These are phyloP conservation scores for Acromyrmex echinatior DNA, from an alignment of 1,140 invertebrate species.

Conservation along the genomic window DNA sequence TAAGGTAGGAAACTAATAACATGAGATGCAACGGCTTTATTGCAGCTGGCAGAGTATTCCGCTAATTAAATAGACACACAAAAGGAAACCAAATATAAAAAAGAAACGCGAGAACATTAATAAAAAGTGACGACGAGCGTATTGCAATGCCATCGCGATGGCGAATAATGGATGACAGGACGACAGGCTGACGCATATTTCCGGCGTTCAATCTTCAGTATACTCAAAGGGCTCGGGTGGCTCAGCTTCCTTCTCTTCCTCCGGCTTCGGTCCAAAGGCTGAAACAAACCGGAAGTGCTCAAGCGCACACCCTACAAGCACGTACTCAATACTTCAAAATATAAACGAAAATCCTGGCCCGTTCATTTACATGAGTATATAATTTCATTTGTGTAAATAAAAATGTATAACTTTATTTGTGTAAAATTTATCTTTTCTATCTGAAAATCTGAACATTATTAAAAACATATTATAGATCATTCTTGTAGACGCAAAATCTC, in stretches of 20 bases:
- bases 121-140: not conserved
- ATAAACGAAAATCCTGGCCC: not conserved
- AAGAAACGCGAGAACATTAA: constrained; percentile 13
- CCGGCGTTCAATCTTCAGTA: constrained; percentile 91
- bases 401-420: too few relatives aligned
- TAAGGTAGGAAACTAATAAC: constrained; percentile 38
- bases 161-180: not conserved
- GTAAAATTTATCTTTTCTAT: not conserved
- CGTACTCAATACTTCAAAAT: not conserved
- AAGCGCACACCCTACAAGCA: constrained; percentile 3
- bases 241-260: constrained; percentile 98
- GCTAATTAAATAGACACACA: constrained; percentile 39
- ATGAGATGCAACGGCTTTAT: constrained; percentile 49
- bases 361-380: not conserved
- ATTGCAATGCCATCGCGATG: not conserved
- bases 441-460: not conserved
- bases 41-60: constrained; percentile 40
- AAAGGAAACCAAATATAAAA: constrained; percentile 31
- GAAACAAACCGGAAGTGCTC: constrained; percentile 74
- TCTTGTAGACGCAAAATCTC: not conserved
- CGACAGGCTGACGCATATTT: not conserved
- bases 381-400: not conserved
- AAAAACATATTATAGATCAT: constrained; percentile 2
- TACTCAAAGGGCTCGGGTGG: constrained; percentile 99
- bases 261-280: constrained; percentile 97